Evolutionary conservation across 2,113 vertebrate species (phyloP).

Genomic region (Rhineura floridana): DNA sequence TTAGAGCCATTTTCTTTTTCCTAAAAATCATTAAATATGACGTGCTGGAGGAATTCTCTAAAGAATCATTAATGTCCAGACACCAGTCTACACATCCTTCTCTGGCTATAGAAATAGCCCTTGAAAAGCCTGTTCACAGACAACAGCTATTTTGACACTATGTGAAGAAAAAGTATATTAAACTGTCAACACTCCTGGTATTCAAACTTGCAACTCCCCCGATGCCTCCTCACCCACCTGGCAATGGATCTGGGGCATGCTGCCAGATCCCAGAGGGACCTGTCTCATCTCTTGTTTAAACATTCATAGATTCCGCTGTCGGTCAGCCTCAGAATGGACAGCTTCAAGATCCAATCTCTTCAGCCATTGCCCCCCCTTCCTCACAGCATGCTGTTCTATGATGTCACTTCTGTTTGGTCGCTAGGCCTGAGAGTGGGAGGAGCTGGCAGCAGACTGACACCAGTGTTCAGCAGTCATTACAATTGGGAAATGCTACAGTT

Average conservation of each 20-base stretch:
- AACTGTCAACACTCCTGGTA: not conserved
- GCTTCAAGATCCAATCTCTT: not conserved
- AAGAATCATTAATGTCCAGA: not conserved
- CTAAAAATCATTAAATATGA: slow-evolving; percentile 9
- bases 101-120: not conserved
- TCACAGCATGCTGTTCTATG: not conserved
- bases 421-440: not conserved
- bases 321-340: not conserved
- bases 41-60: not conserved
- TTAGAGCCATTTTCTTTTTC: not conserved
- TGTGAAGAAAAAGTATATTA: not conserved
- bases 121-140: not conserved
- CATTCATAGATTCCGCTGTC: not conserved
- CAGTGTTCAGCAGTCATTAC: not conserved
- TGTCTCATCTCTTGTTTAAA: not conserved
- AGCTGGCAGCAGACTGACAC: not conserved
- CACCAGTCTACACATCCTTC: not conserved
- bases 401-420: not conserved
- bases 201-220: not conserved
- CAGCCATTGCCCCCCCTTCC: not conserved
- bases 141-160: not conserved
- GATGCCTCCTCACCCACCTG: not conserved
- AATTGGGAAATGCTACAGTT: too few species aligned
- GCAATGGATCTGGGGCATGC: not conserved
- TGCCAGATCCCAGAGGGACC: not conserved